These are phyloP conservation scores for Mesocentrotus franciscanus DNA, from an alignment of 53 echinoderm and acorn worm species.

Conservation along the genomic window DNA sequence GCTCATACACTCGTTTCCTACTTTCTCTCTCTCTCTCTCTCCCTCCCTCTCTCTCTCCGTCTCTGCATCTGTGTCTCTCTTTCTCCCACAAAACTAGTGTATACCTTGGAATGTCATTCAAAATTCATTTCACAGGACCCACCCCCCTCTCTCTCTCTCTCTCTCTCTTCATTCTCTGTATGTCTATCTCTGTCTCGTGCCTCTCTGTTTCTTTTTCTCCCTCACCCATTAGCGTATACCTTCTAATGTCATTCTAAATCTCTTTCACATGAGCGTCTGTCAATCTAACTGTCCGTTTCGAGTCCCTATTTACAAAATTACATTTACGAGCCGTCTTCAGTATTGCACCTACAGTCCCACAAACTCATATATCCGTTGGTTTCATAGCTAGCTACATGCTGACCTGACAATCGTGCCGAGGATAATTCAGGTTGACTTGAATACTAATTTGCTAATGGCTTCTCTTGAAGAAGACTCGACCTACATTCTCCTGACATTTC, in stretches of 20 bases:
- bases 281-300: background rate
- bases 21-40: background rate
- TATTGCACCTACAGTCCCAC: background rate
- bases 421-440: background rate
- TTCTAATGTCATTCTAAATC: background rate
- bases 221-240: background rate
- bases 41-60: background rate
- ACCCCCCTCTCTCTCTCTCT: too few relatives aligned
- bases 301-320: background rate
- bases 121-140: background rate
- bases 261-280: background rate
- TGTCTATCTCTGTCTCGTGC: background rate
- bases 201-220: background rate
- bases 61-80: background rate
- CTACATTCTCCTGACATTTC: background rate
- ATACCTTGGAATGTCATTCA: background rate
- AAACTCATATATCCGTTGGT: background rate
- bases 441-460: slow-evolving; percentile 1
- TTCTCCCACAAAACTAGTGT: background rate
- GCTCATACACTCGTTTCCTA: too few relatives aligned
- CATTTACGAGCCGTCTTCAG: background rate
- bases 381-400: background rate
- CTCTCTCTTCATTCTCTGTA: background rate
- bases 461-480: background rate
- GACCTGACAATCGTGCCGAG: background rate